phyloP scores from a whole-genome alignment of 2,888 invertebrate species.

The Koerneria pararmatus region DNA sequence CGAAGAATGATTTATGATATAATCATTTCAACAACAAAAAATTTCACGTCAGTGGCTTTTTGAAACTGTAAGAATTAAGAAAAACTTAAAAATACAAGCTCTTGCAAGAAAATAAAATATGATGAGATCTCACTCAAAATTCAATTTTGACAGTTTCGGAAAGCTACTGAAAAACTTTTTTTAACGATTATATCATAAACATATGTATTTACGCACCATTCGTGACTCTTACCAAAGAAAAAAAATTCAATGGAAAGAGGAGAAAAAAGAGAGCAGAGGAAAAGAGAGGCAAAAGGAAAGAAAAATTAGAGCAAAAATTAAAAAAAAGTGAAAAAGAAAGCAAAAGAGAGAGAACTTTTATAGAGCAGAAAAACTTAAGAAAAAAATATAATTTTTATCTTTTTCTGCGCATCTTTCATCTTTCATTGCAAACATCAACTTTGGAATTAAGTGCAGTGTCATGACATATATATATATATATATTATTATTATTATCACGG shows the following conservation, averaged over 20 bases:
- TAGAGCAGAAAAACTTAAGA: too few species aligned
- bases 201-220: neutral
- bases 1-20: neutral
- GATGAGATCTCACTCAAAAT: constrained; percentile 13
- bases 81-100: too few species aligned
- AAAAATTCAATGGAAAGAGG: neutral
- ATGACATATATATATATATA: too few species aligned
- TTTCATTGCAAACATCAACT: too few species aligned
- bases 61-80: neutral
- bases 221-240: neutral
- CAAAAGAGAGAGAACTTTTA: too few species aligned
- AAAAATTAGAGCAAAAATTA: too few species aligned
- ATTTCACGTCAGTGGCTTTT: neutral
- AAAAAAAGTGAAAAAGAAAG: neutral
- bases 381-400: too few species aligned
- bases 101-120: constrained; percentile 20
- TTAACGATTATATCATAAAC: neutral
- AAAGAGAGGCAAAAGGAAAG: too few species aligned
- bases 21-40: neutral
- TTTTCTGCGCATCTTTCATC: too few species aligned
- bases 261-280: neutral
- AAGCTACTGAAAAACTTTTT: neutral
- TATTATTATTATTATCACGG: too few species aligned
- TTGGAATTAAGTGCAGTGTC: too few species aligned
- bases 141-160: neutral